Evolutionary conservation across 1,140 invertebrate genomes (phyloP).

Genomic region (Calephelis virginiensis): DNA sequence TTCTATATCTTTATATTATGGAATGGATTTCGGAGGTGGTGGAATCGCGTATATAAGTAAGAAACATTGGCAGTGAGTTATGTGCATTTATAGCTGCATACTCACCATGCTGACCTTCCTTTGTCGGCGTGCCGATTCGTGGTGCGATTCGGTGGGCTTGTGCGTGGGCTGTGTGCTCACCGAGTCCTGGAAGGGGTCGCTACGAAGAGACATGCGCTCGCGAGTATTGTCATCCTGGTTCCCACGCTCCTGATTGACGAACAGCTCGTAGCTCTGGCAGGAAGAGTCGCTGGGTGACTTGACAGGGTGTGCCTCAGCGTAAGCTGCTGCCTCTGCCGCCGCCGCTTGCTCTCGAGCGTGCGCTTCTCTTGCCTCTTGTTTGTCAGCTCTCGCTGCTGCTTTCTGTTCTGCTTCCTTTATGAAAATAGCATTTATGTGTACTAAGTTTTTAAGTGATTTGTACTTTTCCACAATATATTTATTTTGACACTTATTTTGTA

Average conservation of each 20-base stretch:
- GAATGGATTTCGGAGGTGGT: background rate
- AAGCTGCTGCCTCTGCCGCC: slow-evolving; percentile 78
- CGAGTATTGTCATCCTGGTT: slow-evolving; percentile 92
- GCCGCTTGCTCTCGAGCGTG: slow-evolving; percentile 80
- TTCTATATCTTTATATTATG: too few relatives aligned
- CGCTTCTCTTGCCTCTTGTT: slow-evolving; percentile 84
- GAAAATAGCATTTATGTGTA: slow-evolving; percentile 10
- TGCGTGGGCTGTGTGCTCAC: slow-evolving; percentile 88
- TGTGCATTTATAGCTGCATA: slow-evolving; percentile 66
- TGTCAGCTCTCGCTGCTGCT: slow-evolving; percentile 85
- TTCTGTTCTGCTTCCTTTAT: slow-evolving; percentile 89
- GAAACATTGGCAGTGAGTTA: slow-evolving; percentile 60
- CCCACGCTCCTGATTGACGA: slow-evolving; percentile 91
- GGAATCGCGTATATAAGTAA: slow-evolving; percentile 10
- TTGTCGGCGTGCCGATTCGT: slow-evolving; percentile 80
- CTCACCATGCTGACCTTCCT: slow-evolving; percentile 95
- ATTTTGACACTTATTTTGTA: too few relatives aligned
- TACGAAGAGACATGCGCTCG: slow-evolving; percentile 93
- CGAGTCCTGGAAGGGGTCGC: slow-evolving; percentile 86
- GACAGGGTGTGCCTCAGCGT: slow-evolving; percentile 82
- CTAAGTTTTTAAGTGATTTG: too few relatives aligned
- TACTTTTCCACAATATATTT: too few relatives aligned
- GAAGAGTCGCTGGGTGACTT: slow-evolving; percentile 94
- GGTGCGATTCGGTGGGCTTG: slow-evolving; percentile 78
- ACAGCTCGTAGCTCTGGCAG: slow-evolving; percentile 93